phyloP scores from a whole-genome alignment of 2,888 invertebrate species.

The Tortrix viridana region DNA sequence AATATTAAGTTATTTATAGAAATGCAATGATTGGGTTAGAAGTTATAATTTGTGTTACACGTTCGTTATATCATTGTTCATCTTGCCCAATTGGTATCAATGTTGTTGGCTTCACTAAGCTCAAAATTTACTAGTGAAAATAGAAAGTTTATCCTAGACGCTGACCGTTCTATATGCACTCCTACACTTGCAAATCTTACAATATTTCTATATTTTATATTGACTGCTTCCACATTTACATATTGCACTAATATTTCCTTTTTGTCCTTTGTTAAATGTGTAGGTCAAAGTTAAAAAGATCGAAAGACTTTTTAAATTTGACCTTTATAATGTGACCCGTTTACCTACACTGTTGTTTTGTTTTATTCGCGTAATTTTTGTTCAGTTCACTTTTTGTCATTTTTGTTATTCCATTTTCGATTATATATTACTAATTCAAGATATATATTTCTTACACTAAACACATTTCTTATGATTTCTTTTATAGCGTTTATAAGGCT shows the following conservation, averaged over 20 bases:
- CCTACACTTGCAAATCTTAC: conserved; percentile 13
- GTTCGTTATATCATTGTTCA: conserved; percentile 41
- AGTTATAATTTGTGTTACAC: conserved; percentile 17
- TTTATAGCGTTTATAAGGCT: too few species aligned
- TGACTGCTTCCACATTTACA: conserved; percentile 5
- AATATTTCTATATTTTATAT: conserved; percentile 2
- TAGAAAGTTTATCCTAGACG: conserved; percentile 37
- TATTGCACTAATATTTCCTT: background rate
- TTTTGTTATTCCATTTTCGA: background rate
- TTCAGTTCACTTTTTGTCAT: background rate
- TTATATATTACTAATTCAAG: background rate
- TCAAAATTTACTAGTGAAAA: conserved; percentile 32
- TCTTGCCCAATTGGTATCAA: conserved; percentile 41
- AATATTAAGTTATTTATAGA: background rate
- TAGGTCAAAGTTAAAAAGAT: background rate
- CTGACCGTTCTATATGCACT: conserved; percentile 41
- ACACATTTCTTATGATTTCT: too few species aligned
- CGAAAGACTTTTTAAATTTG: background rate
- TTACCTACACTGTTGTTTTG: too few species aligned
- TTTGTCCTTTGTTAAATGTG: background rate
- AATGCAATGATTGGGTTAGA: conserved; percentile 14
- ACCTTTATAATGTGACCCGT: background rate
- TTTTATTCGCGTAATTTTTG: too few species aligned
- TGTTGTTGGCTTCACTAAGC: conserved; percentile 32
- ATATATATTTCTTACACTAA: background rate